Evolutionary conservation across 1,140 invertebrate species (phyloP).

Genomic region (Drosophila pruinosa): DNA sequence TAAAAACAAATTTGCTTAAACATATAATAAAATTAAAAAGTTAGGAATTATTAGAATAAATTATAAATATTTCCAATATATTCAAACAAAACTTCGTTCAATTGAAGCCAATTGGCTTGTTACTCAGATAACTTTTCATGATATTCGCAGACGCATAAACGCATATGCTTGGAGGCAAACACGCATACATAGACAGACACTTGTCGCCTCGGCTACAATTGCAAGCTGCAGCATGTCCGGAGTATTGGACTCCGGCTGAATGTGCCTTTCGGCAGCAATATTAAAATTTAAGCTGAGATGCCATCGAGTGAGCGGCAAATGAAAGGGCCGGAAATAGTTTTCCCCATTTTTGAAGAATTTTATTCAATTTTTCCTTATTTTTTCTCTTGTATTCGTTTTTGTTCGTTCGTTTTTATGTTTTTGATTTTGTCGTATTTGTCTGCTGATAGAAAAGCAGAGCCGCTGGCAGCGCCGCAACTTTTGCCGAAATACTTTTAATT

Average conservation of each 20-base stretch:
- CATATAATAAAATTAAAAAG: too few relatives aligned
- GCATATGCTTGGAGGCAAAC: background rate
- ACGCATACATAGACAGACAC: constrained; percentile 25
- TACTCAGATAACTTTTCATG: background rate
- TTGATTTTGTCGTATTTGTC: constrained; percentile 80
- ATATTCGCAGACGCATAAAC: constrained; percentile 10
- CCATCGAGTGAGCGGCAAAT: constrained; percentile 46
- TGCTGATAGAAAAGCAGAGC: constrained; percentile 67
- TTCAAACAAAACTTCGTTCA: background rate
- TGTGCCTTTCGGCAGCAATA: constrained; percentile 64
- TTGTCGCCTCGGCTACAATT: constrained; percentile 67
- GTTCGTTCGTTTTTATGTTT: constrained; percentile 54
- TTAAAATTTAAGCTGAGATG: constrained; percentile 73
- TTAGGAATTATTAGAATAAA: too few relatives aligned
- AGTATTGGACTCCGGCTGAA: constrained; percentile 19
- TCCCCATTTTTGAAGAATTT: constrained; percentile 16
- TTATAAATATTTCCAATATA: too few relatives aligned
- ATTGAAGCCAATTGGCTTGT: background rate
- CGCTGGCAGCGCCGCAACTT: constrained; percentile 59
- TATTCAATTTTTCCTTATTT: constrained; percentile 25
- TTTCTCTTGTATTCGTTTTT: constrained; percentile 17
- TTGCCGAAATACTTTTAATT: constrained; percentile 76
- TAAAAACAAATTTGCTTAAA: too few relatives aligned
- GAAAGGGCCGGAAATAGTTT: constrained; percentile 70
- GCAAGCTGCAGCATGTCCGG: constrained; percentile 43